These are phyloP conservation scores for Cataglyphis albicans DNA, from an alignment of 2,888 invertebrate genomes.

Conservation along the genomic window DNA sequence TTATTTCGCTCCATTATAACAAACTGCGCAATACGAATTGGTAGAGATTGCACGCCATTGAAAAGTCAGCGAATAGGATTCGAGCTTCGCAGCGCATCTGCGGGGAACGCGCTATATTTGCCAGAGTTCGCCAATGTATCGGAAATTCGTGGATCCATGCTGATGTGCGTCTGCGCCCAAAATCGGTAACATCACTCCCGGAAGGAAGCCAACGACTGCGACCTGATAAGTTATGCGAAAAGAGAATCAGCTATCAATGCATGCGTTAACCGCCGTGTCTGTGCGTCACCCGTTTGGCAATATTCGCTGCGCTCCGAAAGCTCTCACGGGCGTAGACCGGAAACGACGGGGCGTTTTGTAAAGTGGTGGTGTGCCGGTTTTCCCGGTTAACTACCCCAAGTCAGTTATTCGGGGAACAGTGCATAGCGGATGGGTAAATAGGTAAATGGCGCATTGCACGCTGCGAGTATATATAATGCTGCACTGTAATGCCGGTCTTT, in stretches of 20 bases:
- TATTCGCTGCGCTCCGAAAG: constrained; percentile 7
- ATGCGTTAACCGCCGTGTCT: constrained; percentile 18
- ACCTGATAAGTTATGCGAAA: constrained; percentile 68
- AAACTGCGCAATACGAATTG: constrained; percentile 56
- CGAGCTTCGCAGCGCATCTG: constrained; percentile 29
- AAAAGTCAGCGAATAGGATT: constrained; percentile 23
- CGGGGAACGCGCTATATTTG: constrained; percentile 30
- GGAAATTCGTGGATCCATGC: constrained; percentile 63
- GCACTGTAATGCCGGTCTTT: constrained; percentile 25
- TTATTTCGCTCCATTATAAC: constrained; percentile 12
- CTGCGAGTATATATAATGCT: constrained; percentile 35
- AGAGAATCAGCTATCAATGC: constrained; percentile 61
- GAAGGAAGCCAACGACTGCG: constrained; percentile 27
- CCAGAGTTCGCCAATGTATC: constrained; percentile 49
- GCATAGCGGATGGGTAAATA: constrained; percentile 46
- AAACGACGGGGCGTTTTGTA: constrained; percentile 34
- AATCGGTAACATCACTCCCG: constrained; percentile 18
- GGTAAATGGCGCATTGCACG: constrained; percentile 33
- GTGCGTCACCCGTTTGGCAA: constrained; percentile 15
- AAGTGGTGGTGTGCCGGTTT: constrained; percentile 5
- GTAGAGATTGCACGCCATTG: constrained; percentile 59
- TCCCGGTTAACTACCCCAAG: constrained; percentile 30
- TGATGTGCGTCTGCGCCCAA: constrained; percentile 34
- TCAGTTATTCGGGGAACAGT: constrained; percentile 36
- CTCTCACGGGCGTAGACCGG: constrained; percentile 14